A percentile compares a stretch with the other conserved stretches of the same genome.
Conservation (phyloP, 2,888 invertebrate genomes). For the Gortyna flavago region DNA sequence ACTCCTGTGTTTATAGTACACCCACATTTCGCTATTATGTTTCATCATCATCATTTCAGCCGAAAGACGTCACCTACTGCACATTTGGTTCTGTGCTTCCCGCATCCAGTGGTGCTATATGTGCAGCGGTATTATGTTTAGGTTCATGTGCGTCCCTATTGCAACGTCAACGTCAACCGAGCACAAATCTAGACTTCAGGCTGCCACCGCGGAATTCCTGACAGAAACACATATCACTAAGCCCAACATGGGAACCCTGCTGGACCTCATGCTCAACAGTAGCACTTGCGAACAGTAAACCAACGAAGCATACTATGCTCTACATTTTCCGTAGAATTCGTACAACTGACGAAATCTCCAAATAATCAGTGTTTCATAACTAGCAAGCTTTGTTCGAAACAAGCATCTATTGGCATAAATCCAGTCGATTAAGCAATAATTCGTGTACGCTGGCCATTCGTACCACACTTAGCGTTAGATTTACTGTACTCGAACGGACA, state of each 20-base stretch:
- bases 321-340: neutral
- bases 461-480: constrained; percentile 68
- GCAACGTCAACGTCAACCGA: neutral
- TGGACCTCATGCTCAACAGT: neutral
- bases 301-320: neutral
- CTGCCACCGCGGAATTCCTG: no score
- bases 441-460: constrained; percentile 63
- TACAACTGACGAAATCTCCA: constrained; percentile 6
- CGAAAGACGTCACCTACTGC: no score
- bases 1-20: neutral
- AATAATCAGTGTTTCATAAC: constrained; percentile 44
- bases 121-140: neutral
- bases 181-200: neutral
- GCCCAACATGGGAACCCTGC: neutral
- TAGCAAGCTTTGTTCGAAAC: constrained; percentile 35
- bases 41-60: no score
- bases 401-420: constrained; percentile 61
- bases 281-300: neutral
- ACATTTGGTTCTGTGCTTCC: no score
- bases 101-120: no score
- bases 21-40: neutral
- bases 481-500: constrained; percentile 65
- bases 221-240: neutral
- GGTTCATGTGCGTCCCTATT: neutral
- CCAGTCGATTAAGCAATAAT: constrained; percentile 71